phyloP scores from a whole-genome alignment of 2,113 vertebrate genomes.

The Lamprologus lemairii region DNA sequence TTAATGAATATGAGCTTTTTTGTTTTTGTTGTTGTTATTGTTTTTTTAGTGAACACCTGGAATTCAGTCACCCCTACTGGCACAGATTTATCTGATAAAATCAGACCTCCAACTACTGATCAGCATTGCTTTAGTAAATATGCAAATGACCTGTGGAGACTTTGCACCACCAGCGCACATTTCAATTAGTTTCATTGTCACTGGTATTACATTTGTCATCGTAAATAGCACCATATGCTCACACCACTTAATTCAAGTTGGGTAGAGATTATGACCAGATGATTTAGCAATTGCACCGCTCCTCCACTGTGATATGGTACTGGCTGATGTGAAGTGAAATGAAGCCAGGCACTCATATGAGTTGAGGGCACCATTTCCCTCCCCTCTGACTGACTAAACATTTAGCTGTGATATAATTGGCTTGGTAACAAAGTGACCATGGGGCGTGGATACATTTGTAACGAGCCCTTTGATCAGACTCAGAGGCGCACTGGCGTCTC shows the following conservation, averaged over 20 bases:
- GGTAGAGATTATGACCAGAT: conserved; percentile 47
- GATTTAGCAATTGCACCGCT: conserved; percentile 36
- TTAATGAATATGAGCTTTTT: background rate
- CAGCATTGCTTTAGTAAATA: conserved; percentile 5
- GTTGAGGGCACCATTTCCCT: conserved; percentile 15
- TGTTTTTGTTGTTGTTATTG: background rate
- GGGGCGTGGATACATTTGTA: conserved; percentile 47
- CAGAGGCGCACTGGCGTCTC: background rate
- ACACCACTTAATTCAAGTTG: conserved; percentile 21
- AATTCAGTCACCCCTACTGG: background rate
- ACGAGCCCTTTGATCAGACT: conserved; percentile 45
- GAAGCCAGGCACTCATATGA: conserved; percentile 16
- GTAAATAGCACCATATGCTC: conserved; percentile 44
- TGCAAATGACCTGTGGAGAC: conserved; percentile 13
- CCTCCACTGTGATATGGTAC: background rate
- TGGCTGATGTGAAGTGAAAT: conserved; percentile 43
- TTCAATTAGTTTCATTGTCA: conserved; percentile 41
- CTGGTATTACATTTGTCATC: conserved; percentile 20
- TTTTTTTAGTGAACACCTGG: conserved; percentile 10
- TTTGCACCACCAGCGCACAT: background rate
- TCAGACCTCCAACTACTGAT: background rate
- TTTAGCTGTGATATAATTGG: conserved; percentile 58
- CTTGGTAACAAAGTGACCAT: conserved; percentile 52
- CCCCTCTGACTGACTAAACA: conserved; percentile 51
- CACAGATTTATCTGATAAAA: background rate